Conservation (phyloP, 2,797 vertebrate genomes). For the Peromyscus eremicus region DNA sequence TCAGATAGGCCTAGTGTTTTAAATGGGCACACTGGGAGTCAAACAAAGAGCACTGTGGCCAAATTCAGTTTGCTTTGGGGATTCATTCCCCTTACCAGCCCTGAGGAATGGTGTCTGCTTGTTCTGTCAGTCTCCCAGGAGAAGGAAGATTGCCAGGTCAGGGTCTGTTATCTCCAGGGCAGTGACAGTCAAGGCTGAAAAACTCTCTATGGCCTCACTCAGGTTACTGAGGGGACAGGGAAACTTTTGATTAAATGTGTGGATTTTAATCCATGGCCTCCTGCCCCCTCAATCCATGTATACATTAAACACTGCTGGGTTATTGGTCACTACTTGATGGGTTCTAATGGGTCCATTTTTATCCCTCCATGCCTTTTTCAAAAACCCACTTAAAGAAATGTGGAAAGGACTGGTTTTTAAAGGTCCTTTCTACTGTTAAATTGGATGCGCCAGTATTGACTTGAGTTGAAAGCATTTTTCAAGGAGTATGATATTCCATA, state of each 20-base stretch:
- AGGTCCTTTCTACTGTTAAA: constrained; percentile 70
- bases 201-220: not conserved
- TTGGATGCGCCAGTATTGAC: constrained; percentile 9
- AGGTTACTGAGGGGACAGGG: not conserved
- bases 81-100: not conserved
- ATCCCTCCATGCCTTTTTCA: not conserved
- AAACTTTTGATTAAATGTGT: constrained; percentile 7
- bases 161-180: not conserved
- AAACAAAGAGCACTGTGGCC: not conserved
- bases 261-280: not conserved
- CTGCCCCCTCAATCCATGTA: not conserved
- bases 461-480: constrained; percentile 49
- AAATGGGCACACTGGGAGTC: not conserved
- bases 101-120: not conserved
- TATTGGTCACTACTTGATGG: constrained; percentile 17
- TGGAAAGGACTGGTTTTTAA: constrained; percentile 62
- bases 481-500: not conserved
- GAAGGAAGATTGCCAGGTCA: not conserved
- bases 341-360: constrained; percentile 58
- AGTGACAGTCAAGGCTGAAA: not conserved
- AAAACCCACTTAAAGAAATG: constrained; percentile 57
- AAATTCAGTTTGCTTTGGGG: constrained; percentile 1
- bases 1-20: not conserved
- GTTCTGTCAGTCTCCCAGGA: not conserved
- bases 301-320: not conserved